Percentiles rank a stretch among this genome's conserved stretches.
These are phyloP conservation scores for Protosalanx chinensis DNA, from an alignment of 2,797 vertebrate species.

Conservation along the genomic window DNA sequence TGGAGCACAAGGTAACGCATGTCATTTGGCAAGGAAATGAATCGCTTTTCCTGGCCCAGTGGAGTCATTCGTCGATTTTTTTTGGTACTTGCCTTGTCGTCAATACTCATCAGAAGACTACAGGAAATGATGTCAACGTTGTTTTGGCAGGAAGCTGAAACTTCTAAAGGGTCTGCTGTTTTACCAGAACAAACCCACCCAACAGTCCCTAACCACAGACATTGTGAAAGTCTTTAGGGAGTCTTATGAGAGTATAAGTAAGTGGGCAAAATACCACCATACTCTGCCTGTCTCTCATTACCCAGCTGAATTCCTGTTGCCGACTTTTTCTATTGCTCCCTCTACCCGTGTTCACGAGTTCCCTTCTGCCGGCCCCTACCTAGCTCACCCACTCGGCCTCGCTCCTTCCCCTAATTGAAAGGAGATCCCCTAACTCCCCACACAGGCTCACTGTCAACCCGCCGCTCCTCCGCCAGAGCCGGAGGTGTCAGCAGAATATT, in stretches of 20 bases:
- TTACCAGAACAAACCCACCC: constrained; percentile 41
- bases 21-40: constrained; percentile 41
- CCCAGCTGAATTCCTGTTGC: constrained; percentile 50
- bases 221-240: constrained; percentile 3
- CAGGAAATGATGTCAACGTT: constrained; percentile 44
- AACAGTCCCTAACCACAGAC: constrained; percentile 59
- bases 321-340: constrained; percentile 38
- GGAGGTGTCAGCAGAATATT: constrained; percentile 69
- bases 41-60: constrained; percentile 25
- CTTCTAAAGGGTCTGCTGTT: constrained; percentile 35
- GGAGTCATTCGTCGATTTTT: constrained; percentile 21
- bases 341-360: constrained; percentile 39
- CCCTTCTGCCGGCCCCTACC: constrained; percentile 14
- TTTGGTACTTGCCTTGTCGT: constrained; percentile 21
- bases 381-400: constrained; percentile 10
- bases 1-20: constrained; percentile 52
- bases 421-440: constrained; percentile 27
- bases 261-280: constrained; percentile 63
- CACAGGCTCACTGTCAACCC: constrained; percentile 43
- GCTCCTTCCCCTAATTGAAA: constrained; percentile 21
- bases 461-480: constrained; percentile 36
- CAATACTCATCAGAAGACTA: constrained; percentile 43
- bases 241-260: constrained; percentile 53
- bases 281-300: constrained; percentile 65
- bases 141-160: constrained; percentile 42